Base-by-base conservation (phyloP, 2,888 invertebrate species). In the Sarcophaga variegata region DNA sequence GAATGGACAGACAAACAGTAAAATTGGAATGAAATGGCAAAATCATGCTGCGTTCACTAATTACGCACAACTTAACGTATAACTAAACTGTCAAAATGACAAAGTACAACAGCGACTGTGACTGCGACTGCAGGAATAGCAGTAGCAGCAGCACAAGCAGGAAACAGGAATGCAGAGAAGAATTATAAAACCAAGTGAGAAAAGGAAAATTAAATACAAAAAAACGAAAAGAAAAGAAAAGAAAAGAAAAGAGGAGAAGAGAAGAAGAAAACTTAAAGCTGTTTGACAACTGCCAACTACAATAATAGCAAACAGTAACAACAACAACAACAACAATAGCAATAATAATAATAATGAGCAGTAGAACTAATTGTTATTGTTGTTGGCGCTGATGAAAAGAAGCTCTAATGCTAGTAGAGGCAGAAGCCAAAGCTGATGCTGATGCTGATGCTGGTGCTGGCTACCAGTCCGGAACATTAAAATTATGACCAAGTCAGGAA, bases 31-130 rank as follows among this genome's bases (percentile, higher is more conserved):
- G 45, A 14, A 20, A 47, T 12, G 63, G 66, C 45, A 67, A 63
- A 85, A 83, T 83, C 83, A 83, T 83, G 88, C 87, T 87, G 81
- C 49, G 85, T 74, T 81, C 87, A 85, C 87, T 87, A 88, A 88
- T 88, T 88, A 88, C 81, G 81, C 78, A 85, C 83, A 81, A 84
- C 86, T 86, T 72, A 83, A 67, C 81, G 70, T 62, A 49, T 81
- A 79, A 71, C 81, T 85, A 75, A 83, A 88, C 79, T 85, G 85
- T 80, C 87, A 83, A 83, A 81, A 78, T 83, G 85, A 83, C 87
- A 83, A 78, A 69, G 83, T 72, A 76, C 64, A 70, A 62, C 79
- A 81, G 81, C 60, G n/a, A 64, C 45, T 22, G 49, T n/a, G 22
- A 64, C 45, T 27, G 49, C 12, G 22, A 37, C 37, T 37, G 37